Evolutionary conservation across 2,113 vertebrate species (phyloP), one percentile per base, ranked within the genome.

Genomic region (Calidris pugnax): DNA sequence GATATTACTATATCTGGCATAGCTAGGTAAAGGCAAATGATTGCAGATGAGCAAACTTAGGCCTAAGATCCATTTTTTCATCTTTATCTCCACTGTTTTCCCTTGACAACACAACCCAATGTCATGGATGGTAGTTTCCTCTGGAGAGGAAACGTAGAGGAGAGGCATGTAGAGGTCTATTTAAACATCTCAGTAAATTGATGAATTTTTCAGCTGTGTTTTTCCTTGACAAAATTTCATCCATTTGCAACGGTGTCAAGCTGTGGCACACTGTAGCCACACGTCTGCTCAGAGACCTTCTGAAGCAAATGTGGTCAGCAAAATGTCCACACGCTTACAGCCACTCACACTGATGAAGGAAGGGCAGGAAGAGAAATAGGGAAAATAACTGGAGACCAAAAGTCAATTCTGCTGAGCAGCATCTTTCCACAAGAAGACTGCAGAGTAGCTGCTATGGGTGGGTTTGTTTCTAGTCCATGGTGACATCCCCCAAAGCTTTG

Each of bases 291-390:
- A 41, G 47, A 47, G 28, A 39, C 9, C 1, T n/a, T 50, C 32
- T 7, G 41, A 68, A 74, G 32, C 30, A 19, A 56, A 50, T 2
- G 18, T 10, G 12, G 47, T 62, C 62, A 43, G 84, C 76, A 63
- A 50, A 81, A 7, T 11, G 10, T 28, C 55, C 19, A 0, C 19
- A 10, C 0, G 1, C 7, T 45, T 50, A 21, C 24, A 35, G 19
- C 35, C 4, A 3, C 33, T 43, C 32, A 8, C 8, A 1, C 33
- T 76, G 9, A 21, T 20, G 33, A 73, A 66, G 37, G 35, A 19
- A 28, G 30, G 15, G 24, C 35, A 4, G 33, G 33, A 39, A 48
- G n/a, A 73, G 20, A 60, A 79, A 53, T 4, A 16, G 7, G 20
- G 37, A 60, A 45, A 41, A 32, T 8, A 4, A 22, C 32, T 18